These are phyloP conservation scores for Adoxophyes honmai DNA, from an alignment of 1,140 invertebrate genomes.

Conservation along the genomic window DNA sequence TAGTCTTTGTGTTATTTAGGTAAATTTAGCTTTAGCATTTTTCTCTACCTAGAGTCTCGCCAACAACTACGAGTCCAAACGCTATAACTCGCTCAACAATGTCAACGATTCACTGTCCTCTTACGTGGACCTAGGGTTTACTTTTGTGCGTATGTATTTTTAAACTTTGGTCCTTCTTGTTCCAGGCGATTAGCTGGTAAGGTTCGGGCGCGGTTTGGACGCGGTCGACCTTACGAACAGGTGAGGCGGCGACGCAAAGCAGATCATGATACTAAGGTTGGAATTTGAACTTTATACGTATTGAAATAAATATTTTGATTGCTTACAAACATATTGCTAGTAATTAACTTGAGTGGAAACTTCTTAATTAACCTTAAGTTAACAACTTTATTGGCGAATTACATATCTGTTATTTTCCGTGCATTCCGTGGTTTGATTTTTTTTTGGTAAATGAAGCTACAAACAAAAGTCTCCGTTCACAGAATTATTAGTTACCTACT, in stretches of 20 bases:
- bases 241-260: constrained; percentile 70
- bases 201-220: constrained; percentile 57
- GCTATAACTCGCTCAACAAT: too few relatives aligned
- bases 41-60: too few relatives aligned
- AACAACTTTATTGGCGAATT: too few relatives aligned
- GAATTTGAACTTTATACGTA: constrained; percentile 61
- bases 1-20: too few relatives aligned
- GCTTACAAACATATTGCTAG: background rate
- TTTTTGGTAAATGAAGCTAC: too few relatives aligned
- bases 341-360: constrained; percentile 1
- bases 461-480: too few relatives aligned
- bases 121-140: background rate
- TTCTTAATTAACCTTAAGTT: background rate
- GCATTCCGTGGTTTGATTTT: too few relatives aligned
- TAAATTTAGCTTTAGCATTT: too few relatives aligned
- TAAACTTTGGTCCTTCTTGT: constrained; percentile 23
- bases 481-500: too few relatives aligned
- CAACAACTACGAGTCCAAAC: too few relatives aligned
- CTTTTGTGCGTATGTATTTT: too few relatives aligned
- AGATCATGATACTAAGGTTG: constrained; percentile 75
- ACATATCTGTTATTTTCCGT: too few relatives aligned
- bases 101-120: background rate
- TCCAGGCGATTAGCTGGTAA: constrained; percentile 56
- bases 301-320: constrained; percentile 18
- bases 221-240: constrained; percentile 73